Base-by-base conservation (phyloP, 2,797 vertebrate species). In the Staurois parvus region DNA sequence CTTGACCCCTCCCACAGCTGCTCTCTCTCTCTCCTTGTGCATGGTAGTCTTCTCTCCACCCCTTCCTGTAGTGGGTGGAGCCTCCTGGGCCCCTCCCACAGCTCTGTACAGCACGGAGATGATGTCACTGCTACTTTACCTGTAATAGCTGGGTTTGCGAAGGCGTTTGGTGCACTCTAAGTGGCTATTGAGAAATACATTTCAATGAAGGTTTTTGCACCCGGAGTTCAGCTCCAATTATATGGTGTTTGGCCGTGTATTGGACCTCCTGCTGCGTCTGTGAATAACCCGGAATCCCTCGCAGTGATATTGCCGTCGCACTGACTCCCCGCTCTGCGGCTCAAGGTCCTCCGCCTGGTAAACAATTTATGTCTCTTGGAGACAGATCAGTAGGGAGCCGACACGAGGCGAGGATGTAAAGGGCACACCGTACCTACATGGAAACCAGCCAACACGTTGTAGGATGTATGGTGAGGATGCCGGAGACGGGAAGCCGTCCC, bases 351-450 rank as follows among this genome's bases (percentile, higher is more conserved):
- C 42, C 69, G 28, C 59, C 29, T 66, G 4, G 59, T 29, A 48
- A 45, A 56, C 56, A 19, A 76, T 76, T 75, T 72, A 40, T 56
- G 52, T 66, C 70, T 48, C 42, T 15, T 9, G 9, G 17, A 74
- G 72, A 59, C 62, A 68, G 79, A 52, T 56, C 77, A 81, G 72
- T 40, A 72, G 78, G 78, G 66, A 75, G 48, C 45, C n/a, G 13
- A 52, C 24, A 68, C 19, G 29, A 62, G 72, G 40, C 52, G 37
- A 24, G 52, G 72, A 4, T 56, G 10, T 7, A 75, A 28, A 75
- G 72, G 77, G 48, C 67, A 85, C 34, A 4, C 67, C 19, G 75
- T 75, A 52, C 59, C 62, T 12, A 37, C 40, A 12, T 30, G 30
- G 42, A 34, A 75, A 37, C 37, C 77, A 59, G 17, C 1, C 42